A percentile compares a stretch with the other conserved stretches of the same genome.
These are phyloP conservation scores for Polyergus mexicanus DNA, from an alignment of 1,140 invertebrate genomes.

Conservation along the genomic window DNA sequence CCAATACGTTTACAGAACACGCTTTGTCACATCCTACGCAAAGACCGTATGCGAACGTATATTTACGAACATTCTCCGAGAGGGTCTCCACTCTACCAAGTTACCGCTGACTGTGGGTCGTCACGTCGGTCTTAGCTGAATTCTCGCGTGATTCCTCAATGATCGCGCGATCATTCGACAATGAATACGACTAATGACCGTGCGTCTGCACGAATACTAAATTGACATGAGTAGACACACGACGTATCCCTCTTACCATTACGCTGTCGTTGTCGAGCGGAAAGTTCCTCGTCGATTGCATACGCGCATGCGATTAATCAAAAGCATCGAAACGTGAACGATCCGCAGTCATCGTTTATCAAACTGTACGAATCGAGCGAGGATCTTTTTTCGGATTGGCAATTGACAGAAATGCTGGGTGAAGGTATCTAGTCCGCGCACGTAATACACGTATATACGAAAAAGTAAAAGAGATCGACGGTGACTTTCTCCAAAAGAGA, in stretches of 20 bases:
- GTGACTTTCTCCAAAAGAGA: conserved; percentile 11
- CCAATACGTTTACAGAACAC: conserved; percentile 59
- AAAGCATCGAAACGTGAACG: not conserved
- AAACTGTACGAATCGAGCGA: not conserved
- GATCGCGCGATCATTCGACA: conserved; percentile 32
- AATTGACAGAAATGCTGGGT: not conserved
- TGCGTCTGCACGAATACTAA: conserved; percentile 1
- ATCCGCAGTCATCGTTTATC: not conserved
- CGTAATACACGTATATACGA: not conserved
- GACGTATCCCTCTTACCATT: not conserved
- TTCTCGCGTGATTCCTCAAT: conserved; percentile 69
- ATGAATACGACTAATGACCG: conserved; percentile 26
- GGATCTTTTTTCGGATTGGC: not conserved
- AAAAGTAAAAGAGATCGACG: not conserved
- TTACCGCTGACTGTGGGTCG: conserved; percentile 61
- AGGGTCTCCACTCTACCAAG: conserved; percentile 83
- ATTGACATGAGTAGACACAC: not conserved
- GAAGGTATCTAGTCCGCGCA: conserved; percentile 18
- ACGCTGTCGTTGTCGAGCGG: not conserved
- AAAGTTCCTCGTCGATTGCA: not conserved
- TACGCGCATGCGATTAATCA: not conserved
- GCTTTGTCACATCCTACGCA: conserved; percentile 59
- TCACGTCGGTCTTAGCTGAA: conserved; percentile 67
- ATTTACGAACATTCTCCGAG: conserved; percentile 79
- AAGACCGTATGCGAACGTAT: conserved; percentile 58